Evolutionary conservation across 1,140 invertebrate species (phyloP).

Genomic region (Drosophila eugracilis): DNA sequence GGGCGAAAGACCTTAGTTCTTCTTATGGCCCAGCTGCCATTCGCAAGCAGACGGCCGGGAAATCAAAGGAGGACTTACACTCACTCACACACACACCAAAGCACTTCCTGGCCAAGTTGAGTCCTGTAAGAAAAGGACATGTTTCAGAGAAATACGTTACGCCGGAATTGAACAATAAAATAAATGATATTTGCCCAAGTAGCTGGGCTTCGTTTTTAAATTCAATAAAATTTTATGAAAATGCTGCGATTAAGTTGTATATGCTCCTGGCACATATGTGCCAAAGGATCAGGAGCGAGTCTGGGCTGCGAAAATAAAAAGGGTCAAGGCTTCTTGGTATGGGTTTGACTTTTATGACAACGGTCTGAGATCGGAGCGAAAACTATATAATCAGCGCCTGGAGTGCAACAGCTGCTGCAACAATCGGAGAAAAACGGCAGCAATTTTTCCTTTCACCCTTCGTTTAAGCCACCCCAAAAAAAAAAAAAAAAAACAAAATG

Average conservation of each 20-base stretch:
- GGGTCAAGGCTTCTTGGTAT: constrained; percentile 62
- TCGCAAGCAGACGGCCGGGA: constrained; percentile 70
- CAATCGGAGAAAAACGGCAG: constrained; percentile 54
- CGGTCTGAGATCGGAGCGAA: constrained; percentile 43
- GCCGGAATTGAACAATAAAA: constrained; percentile 82
- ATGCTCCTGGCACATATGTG: constrained; percentile 58
- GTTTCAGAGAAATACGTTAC: constrained; percentile 61
- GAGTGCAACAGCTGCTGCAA: constrained; percentile 78
- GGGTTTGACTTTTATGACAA: constrained; percentile 76
- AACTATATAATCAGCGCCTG: constrained; percentile 77
- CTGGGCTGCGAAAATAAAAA: too few relatives aligned
- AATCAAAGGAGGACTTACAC: constrained; percentile 63
- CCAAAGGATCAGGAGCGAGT: constrained; percentile 31
- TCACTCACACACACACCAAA: constrained; percentile 9
- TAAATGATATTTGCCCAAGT: constrained; percentile 83
- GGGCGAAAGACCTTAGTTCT: constrained; percentile 60
- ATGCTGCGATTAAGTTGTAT: constrained; percentile 76
- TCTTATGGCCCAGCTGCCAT: constrained; percentile 79
- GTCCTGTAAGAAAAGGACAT: constrained; percentile 54
- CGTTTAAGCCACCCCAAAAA: not conserved
- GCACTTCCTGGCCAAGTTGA: constrained; percentile 22
- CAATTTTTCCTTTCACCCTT: constrained; percentile 38
- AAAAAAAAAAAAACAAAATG: too few relatives aligned
- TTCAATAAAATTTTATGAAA: constrained; percentile 84
- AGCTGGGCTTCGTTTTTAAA: constrained; percentile 70